Conservation (phyloP, 2,797 vertebrate genomes). For the Hirundo rustica region DNA sequence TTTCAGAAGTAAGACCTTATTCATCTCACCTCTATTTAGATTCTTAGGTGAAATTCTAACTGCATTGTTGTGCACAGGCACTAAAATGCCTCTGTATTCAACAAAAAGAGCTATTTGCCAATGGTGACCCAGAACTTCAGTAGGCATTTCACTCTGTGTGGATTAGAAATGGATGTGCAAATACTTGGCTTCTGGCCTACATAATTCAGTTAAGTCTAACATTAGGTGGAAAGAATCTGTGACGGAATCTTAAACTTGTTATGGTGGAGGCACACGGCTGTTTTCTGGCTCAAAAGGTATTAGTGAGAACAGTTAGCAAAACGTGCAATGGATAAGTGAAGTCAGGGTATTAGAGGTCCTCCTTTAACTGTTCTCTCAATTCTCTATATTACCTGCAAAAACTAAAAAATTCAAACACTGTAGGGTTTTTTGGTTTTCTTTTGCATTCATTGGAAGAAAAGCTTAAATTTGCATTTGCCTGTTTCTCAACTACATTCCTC, state of each 20-base stretch:
- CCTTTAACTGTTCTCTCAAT: not conserved
- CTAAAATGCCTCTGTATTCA: not conserved
- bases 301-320: not conserved
- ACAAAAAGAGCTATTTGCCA: not conserved
- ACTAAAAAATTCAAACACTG: accelerated
- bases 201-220: not conserved
- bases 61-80: not conserved
- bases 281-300: not conserved
- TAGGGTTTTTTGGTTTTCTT: not conserved
- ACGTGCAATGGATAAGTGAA: not conserved
- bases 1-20: not conserved
- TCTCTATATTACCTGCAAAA: not conserved
- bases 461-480: not conserved
- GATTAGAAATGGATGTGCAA: not conserved
- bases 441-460: not conserved
- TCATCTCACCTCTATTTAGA: not conserved
- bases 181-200: not conserved
- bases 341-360: not conserved
- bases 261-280: not conserved
- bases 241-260: not conserved
- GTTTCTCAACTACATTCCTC: not conserved
- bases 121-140: not conserved
- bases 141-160: not conserved
- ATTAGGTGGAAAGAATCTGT: not conserved
- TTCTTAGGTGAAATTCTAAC: not conserved